phyloP scores from a whole-genome alignment of 2,888 invertebrate species.

The Conomelus anceps region DNA sequence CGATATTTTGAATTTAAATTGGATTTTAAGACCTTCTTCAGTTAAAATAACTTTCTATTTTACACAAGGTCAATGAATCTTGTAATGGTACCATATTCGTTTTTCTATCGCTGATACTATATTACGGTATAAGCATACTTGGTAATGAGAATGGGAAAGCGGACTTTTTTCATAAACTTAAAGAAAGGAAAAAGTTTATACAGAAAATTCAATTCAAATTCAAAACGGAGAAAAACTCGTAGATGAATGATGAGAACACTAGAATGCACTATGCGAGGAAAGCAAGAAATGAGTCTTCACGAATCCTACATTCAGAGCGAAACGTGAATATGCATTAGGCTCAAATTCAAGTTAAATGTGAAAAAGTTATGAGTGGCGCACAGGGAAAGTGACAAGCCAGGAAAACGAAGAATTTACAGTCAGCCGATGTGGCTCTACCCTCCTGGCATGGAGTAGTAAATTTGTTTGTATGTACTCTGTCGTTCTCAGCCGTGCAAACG shows the following conservation, averaged over 20 bases:
- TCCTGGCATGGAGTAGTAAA: neutral
- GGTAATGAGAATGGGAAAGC: too few relatives aligned
- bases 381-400: neutral
- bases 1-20: too few relatives aligned
- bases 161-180: too few relatives aligned
- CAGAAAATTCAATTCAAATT: neutral
- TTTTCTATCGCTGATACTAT: too few relatives aligned
- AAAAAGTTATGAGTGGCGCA: neutral
- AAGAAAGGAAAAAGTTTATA: too few relatives aligned
- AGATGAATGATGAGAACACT: neutral
- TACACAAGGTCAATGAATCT: too few relatives aligned
- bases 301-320: neutral
- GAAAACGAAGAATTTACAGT: neutral
- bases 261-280: neutral
- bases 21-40: too few relatives aligned
- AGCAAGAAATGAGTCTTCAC: neutral
- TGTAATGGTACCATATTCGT: too few relatives aligned
- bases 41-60: too few relatives aligned
- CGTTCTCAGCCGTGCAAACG: neutral
- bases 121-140: too few relatives aligned
- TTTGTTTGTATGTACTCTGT: neutral
- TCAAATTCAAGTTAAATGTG: neutral
- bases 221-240: neutral
- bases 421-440: neutral
- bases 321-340: neutral